Base-by-base conservation (phyloP, 2,113 vertebrate species). In the Oceanodroma tethys region DNA sequence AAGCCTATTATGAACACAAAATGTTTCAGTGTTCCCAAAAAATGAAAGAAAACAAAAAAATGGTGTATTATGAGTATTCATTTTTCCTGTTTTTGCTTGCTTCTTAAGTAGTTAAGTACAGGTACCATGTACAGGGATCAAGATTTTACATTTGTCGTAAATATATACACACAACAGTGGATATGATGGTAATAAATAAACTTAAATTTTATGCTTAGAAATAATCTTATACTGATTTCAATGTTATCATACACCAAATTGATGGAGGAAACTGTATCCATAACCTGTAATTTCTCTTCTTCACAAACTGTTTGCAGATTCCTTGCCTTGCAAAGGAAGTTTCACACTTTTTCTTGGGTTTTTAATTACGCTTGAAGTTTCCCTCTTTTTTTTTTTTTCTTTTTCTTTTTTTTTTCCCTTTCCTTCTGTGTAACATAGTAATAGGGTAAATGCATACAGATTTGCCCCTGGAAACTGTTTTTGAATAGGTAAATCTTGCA, bases 21-120 rank as follows among this genome's bases (percentile, higher is more conserved):
- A 70, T 52, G 0, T 43, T 66, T 70, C 45, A 29, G 5, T 19
- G 8, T 70, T 56, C 36, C 56, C 6, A 76, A 81, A 67, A 83
- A 26, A 42, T 0, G 16, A 52, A 42, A 63, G 2, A 48, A 55
- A 48, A n/a, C 2, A 20, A 73, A n/a, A 81, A 11, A 45, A 20
- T 2, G 0, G 0, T 55, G 9, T 11, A 16, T 38, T 72, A 19
- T 15, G 11, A 58, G 5, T 47, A 6, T 3, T 50, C 2, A 3
- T 59, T 78, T 91, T 81, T 79, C 47, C 32, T 55, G 13, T 0
- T 17, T 81, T 66, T 53, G 1, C 9, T 83, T 70, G 15, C 1
- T 76, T 93, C 27, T 84, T 60, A 50, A 22, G 21, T 81, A 84
- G 7, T 58, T 79, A 73, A 70, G 5, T 56, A 52, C 11, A 45